These are phyloP conservation scores for Pachycephala philippinensis DNA, from an alignment of 2,113 vertebrate species.

Conservation along the genomic window DNA sequence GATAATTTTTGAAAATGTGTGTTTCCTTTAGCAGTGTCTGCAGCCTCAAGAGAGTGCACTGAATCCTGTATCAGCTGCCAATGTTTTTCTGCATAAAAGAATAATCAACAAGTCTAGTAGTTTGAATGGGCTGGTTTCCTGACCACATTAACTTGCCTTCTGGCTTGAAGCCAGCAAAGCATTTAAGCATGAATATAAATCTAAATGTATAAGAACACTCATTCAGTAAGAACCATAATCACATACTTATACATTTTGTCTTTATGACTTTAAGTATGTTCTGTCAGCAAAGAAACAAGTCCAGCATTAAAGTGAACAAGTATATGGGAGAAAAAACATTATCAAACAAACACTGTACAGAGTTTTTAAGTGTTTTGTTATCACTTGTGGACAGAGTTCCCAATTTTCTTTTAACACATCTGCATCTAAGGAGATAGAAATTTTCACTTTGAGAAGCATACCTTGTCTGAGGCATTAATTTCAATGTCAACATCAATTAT, in stretches of 20 bases:
- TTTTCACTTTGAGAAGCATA: background rate
- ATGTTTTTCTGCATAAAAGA: background rate
- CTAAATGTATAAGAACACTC: background rate
- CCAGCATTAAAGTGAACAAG: background rate
- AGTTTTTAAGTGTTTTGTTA: background rate
- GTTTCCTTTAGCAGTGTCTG: background rate
- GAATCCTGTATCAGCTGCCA: background rate
- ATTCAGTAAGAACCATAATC: background rate
- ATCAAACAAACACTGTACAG: background rate
- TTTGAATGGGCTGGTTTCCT: background rate
- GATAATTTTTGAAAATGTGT: conserved; percentile 36
- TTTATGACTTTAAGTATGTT: background rate
- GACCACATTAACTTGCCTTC: background rate
- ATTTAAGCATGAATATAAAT: background rate
- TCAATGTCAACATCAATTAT: background rate
- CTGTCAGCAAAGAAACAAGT: background rate
- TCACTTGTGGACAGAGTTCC: background rate
- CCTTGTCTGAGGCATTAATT: background rate
- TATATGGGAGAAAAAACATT: background rate
- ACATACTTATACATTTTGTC: background rate
- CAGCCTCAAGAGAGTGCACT: background rate
- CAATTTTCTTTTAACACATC: background rate
- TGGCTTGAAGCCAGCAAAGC: background rate
- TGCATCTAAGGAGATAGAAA: background rate
- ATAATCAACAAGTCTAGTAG: background rate